Conservation (phyloP, 1,140 invertebrate species). For the Brachionus rubens region DNA sequence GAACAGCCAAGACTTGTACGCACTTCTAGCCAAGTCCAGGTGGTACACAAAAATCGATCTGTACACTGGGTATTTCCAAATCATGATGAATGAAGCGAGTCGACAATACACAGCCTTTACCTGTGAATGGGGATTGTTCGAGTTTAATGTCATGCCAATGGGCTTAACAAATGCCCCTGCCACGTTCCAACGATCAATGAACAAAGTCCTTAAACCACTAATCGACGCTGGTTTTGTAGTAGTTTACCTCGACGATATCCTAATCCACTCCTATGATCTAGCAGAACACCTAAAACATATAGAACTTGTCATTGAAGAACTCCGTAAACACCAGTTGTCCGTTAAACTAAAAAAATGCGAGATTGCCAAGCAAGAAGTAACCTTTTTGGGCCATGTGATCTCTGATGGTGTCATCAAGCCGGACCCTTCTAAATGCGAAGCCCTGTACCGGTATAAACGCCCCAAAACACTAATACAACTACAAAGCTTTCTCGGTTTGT, state of each 20-base stretch:
- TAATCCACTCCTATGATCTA: not conserved
- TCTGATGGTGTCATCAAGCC: not conserved
- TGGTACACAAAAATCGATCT: slow-evolving; percentile 27
- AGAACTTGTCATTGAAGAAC: not conserved
- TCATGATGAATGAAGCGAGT: not conserved
- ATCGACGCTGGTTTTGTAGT: slow-evolving; percentile 2
- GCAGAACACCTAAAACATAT: slow-evolving; percentile 1
- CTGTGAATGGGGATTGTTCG: slow-evolving; percentile 47
- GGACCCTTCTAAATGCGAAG: not conserved
- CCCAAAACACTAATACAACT: not conserved
- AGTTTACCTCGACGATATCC: not conserved
- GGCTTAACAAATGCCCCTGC: slow-evolving; percentile 57
- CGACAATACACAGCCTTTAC: not conserved
- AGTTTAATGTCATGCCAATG: slow-evolving; percentile 57
- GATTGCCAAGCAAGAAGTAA: not conserved
- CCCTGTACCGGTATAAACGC: not conserved
- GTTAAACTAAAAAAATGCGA: not conserved
- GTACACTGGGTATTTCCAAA: not conserved
- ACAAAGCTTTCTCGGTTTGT: slow-evolving; percentile 51
- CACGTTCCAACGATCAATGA: slow-evolving; percentile 54
- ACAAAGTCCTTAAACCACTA: slow-evolving; percentile 47
- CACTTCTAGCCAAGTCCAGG: not conserved
- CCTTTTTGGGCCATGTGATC: not conserved
- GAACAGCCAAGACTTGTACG: slow-evolving; percentile 48
- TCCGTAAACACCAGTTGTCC: not conserved